Percentiles rank a stretch among this genome's conserved stretches.
Conservation (phyloP, 2,888 invertebrate species). For the Hymenopus coronatus region DNA sequence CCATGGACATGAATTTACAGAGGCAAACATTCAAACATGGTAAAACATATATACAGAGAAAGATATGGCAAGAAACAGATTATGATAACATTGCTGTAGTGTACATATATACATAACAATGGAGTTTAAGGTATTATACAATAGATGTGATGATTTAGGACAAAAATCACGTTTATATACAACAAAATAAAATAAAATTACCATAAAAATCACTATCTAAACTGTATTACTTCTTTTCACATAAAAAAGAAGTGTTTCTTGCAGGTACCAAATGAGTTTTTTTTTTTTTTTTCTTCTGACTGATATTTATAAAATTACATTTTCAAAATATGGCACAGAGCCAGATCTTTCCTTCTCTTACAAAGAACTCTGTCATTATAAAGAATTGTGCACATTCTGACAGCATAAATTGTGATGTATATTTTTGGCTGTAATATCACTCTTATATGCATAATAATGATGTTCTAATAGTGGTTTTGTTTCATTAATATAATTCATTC, state of each 20-base stretch:
- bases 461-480: background rate
- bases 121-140: background rate
- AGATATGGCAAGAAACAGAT: background rate
- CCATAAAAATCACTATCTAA: background rate
- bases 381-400: background rate
- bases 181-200: background rate
- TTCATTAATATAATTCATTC: background rate
- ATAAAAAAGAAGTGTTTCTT: background rate
- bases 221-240: background rate
- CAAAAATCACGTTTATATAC: background rate
- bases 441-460: no score
- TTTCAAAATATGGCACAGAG: background rate
- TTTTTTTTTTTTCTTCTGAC: background rate
- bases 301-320: background rate
- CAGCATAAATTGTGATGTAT: background rate
- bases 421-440: background rate
- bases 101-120: background rate
- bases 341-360: background rate
- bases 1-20: background rate
- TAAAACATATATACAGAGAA: background rate
- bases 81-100: background rate
- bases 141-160: background rate
- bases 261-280: background rate
- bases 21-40: background rate
- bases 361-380: background rate